These are phyloP conservation scores for Oxyura jamaicensis DNA, from an alignment of 2,113 vertebrate genomes.

Conservation along the genomic window DNA sequence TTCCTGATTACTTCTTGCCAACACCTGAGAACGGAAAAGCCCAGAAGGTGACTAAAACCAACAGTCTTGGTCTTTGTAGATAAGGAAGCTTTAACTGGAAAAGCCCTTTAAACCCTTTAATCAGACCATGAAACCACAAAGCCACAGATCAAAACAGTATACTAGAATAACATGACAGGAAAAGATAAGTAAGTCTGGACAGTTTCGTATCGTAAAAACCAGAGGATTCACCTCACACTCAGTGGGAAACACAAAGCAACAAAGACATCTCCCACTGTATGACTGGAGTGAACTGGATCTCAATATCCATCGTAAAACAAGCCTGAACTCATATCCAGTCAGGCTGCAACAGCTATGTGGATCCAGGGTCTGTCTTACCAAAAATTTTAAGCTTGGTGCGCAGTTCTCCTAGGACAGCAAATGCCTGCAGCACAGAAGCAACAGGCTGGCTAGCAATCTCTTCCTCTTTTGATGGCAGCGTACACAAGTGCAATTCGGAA, in stretches of 20 bases:
- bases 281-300: background rate
- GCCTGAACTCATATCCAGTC: accelerated
- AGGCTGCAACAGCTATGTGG: background rate
- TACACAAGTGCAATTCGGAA: slow-evolving; percentile 82
- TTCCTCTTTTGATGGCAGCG: slow-evolving; percentile 58
- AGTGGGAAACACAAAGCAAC: background rate
- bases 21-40: background rate
- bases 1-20: background rate
- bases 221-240: background rate
- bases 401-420: slow-evolving; percentile 90
- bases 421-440: slow-evolving; percentile 84
- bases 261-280: background rate
- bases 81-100: background rate
- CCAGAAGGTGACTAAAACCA: background rate
- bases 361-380: slow-evolving; percentile 76
- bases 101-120: background rate
- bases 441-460: slow-evolving; percentile 60
- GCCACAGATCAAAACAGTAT: background rate
- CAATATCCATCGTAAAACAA: background rate
- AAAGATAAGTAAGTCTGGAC: background rate
- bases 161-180: background rate
- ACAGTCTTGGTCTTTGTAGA: background rate
- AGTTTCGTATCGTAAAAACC: background rate
- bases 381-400: slow-evolving; percentile 88
- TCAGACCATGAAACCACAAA: background rate